Conservation (phyloP, 2,888 invertebrate genomes). For the Brachypalpus laphriformis region DNA sequence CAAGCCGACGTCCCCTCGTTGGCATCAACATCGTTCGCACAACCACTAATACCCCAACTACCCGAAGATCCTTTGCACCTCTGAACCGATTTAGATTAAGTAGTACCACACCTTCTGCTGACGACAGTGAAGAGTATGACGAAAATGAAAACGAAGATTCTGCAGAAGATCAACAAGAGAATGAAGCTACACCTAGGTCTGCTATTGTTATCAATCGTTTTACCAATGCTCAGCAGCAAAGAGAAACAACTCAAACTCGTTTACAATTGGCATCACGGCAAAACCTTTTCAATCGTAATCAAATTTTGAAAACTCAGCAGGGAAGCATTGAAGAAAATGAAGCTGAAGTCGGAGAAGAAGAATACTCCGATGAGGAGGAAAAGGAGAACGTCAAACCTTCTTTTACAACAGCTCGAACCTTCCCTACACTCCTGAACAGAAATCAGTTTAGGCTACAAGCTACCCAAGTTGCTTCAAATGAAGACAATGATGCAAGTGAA, state of each 20-base stretch:
- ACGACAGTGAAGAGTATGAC: slow-evolving; percentile 45
- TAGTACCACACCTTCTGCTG: neutral
- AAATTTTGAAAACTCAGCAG: neutral
- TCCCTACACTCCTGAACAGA: neutral
- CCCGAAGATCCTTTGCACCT: neutral
- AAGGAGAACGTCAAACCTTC: neutral
- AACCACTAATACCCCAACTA: neutral
- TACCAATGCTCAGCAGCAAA: slow-evolving; percentile 52
- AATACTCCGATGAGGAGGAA: slow-evolving; percentile 8
- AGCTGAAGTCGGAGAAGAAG: neutral
- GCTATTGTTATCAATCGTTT: slow-evolving; percentile 4
- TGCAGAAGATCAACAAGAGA: neutral
- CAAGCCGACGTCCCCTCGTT: neutral
- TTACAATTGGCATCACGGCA: slow-evolving; percentile 1
- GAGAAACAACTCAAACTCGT: neutral
- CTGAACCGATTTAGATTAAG: neutral
- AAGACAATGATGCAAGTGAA: neutral
- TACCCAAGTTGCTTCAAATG: neutral
- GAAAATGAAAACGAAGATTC: slow-evolving; percentile 19
- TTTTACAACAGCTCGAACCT: neutral
- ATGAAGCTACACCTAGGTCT: slow-evolving; percentile 3
- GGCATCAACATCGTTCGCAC: slow-evolving; percentile 1
- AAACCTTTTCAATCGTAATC: slow-evolving; percentile 4
- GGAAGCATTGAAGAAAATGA: neutral
- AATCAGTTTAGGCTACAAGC: neutral